Evolutionary conservation across 1,140 invertebrate species (phyloP), one percentile per base, ranked within the genome.

Genomic region (Zaprionus africanus): DNA sequence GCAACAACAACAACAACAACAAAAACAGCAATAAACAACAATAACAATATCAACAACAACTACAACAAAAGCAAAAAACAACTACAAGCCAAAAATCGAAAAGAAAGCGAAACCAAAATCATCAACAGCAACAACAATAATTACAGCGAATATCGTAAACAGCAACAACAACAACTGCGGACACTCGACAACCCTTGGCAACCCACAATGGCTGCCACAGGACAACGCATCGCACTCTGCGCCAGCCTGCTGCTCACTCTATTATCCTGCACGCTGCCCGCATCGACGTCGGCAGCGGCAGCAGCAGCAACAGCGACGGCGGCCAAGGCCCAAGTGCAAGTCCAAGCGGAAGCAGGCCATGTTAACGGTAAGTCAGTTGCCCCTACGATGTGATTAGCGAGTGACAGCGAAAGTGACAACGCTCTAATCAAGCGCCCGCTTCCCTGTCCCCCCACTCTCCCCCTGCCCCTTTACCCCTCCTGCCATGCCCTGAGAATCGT

Each of bases 321-420:
- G 65, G 85, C 84, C 68, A 88, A 84, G 54, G 70, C 82, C 15
- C 75, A 74, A 34, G 61, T 43, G 69, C n/a, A 46, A 24, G 22
- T n/a, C 24, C 53, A 84, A 51, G 77, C 80, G 84, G 81, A 88
- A 81, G 75, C 78, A 9, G 49, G 57, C 38, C 70, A 70, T 57
- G 62, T 65, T 36, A 81, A 76, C 46, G 84, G 84, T 88, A 76
- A 90, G 84, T 31, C 38, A 69, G 12, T n/a, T 28, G 24, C 7
- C 26, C n/a, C 5, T 54, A n/a, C n/a, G 28, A n/a, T 38, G 69
- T 84, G 81, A 85, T 84, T 84, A 75, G 73, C 69, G 69, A 67
- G 19, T 56, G 58, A 60, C 71, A 68, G 82, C 81, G 79, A 87
- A 87, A 82, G 82, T 86, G 82, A 83, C 82, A 71, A 19, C 57